Conservation (phyloP, 2,888 invertebrate genomes). For the Yponomeuta evonymella region DNA sequence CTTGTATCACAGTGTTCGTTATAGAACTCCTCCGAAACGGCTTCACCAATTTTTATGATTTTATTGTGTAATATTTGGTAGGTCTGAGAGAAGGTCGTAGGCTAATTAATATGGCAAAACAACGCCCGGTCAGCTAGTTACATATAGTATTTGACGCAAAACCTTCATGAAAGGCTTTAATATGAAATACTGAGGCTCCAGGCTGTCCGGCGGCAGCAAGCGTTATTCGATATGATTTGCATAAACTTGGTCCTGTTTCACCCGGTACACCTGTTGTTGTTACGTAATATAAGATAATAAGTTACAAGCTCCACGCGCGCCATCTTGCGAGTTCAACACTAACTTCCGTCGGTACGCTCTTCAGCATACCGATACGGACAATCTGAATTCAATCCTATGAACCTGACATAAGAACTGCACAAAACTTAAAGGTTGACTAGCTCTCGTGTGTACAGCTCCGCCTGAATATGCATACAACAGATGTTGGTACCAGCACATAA, state of each 20-base stretch:
- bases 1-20: too few species aligned
- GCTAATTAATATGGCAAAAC: too few species aligned
- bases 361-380: too few species aligned
- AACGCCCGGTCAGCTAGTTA: neutral
- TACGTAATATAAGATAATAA: slow-evolving; percentile 38
- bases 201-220: neutral
- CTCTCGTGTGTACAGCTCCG: neutral
- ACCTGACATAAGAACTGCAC: too few species aligned
- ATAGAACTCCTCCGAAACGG: too few species aligned
- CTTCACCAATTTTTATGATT: too few species aligned
- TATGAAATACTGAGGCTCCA: neutral
- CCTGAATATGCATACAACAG: neutral
- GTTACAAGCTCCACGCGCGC: neutral
- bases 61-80: too few species aligned
- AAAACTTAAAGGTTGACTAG: too few species aligned
- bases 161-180: slow-evolving; percentile 25
- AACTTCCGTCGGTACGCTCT: neutral
- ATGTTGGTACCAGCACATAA: neutral
- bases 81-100: too few species aligned
- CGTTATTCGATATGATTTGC: slow-evolving; percentile 2
- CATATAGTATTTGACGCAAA: slow-evolving; percentile 1
- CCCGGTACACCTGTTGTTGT: slow-evolving; percentile 40
- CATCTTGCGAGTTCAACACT: neutral
- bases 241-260: slow-evolving; percentile 23
- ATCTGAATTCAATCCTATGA: too few species aligned